Conservation (phyloP, 2,888 invertebrate species). For the Esperia sulphurella region DNA sequence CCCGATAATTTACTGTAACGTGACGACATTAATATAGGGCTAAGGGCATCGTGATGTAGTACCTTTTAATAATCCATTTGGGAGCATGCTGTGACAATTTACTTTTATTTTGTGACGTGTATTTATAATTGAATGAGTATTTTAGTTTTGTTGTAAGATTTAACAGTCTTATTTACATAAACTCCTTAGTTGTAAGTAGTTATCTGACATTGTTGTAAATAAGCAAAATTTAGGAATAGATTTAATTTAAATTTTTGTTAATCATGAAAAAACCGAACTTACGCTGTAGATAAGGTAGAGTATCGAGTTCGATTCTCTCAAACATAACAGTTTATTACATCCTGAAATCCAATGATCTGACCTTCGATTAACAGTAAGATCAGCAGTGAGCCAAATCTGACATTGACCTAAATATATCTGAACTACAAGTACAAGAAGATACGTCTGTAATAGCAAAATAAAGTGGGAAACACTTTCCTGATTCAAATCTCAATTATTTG, state of each 20-base stretch:
- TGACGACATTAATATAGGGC: conserved; percentile 58
- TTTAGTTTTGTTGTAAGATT: background rate
- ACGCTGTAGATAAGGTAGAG: too few species aligned
- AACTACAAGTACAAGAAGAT: background rate
- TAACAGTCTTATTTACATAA: too few species aligned
- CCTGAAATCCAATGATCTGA: background rate
- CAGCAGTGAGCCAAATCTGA: background rate
- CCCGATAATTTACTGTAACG: conserved; percentile 69
- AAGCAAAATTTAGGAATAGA: too few species aligned
- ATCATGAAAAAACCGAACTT: too few species aligned
- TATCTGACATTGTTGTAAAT: too few species aligned
- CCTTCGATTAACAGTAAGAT: background rate
- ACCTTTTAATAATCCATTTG: conserved; percentile 54
- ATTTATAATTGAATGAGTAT: background rate
- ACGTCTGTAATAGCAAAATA: conserved; percentile 9
- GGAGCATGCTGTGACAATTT: conserved; percentile 54
- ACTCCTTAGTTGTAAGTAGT: too few species aligned
- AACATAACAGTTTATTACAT: too few species aligned
- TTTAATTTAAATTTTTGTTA: too few species aligned
- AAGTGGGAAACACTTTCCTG: conserved; percentile 11
- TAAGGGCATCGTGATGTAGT: conserved; percentile 45
- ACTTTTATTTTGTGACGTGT: conserved; percentile 7
- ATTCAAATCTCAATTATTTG: conserved; percentile 14
- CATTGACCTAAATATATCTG: background rate
- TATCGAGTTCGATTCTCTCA: too few species aligned